phyloP scores from a whole-genome alignment of 2,888 invertebrate species.

The Ornithoptera priamus region DNA sequence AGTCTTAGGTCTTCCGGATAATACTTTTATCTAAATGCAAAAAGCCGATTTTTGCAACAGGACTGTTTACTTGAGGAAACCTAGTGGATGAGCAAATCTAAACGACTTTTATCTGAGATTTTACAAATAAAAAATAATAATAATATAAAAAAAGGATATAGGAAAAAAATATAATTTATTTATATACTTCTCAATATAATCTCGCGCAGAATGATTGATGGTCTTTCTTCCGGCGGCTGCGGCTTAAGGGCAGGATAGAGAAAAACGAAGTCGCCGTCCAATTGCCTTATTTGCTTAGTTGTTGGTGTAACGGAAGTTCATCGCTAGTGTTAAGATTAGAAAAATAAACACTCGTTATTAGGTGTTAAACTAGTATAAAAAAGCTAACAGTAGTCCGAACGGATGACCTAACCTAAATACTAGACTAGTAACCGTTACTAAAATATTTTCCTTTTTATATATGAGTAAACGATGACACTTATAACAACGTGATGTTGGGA shows the following conservation, averaged over 20 bases:
- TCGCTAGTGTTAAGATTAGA: neutral
- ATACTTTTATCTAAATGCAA: no score
- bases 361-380: neutral
- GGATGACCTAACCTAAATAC: no score
- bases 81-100: no score
- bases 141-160: neutral
- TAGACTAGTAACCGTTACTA: no score
- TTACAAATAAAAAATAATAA: no score
- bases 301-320: neutral
- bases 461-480: no score
- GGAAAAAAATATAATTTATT: neutral
- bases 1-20: no score
- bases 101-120: no score
- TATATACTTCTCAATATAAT: neutral
- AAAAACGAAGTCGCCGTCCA: neutral
- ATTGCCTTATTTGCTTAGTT: neutral
- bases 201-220: slow-evolving; percentile 16
- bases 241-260: neutral
- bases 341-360: neutral
- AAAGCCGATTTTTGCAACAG: no score
- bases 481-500: no score
- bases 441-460: no score
- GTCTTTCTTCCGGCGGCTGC: slow-evolving; percentile 9
- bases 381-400: neutral
- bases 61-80: no score